Evolutionary conservation across 2,797 vertebrate genomes (phyloP).

Genomic region (Dendrocincla tyrannina): DNA sequence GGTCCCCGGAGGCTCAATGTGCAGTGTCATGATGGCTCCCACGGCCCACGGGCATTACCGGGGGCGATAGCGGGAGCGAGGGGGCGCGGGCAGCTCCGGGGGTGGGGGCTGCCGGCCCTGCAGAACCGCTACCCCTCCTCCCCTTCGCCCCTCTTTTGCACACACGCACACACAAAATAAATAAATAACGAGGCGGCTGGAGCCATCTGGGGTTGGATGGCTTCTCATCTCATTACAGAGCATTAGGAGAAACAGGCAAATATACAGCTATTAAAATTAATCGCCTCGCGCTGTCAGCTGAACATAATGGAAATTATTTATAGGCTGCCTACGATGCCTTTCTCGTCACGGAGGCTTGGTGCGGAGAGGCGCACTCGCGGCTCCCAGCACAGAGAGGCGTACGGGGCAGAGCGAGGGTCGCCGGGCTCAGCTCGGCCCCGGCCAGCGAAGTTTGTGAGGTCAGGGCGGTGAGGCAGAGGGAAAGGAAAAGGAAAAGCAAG

Average conservation of each 20-base stretch:
- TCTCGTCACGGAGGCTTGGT: constrained; percentile 75
- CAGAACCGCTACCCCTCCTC: neutral
- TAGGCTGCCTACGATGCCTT: constrained; percentile 80
- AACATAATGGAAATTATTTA: constrained; percentile 85
- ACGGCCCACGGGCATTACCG: constrained; percentile 29
- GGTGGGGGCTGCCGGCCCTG: neutral
- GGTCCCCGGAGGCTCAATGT: constrained; percentile 6
- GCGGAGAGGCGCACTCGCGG: neutral
- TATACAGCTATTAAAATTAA: constrained; percentile 86
- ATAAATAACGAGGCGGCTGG: constrained; percentile 72
- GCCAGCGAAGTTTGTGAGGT: neutral
- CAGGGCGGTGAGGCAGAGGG: neutral
- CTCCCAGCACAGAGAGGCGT: neutral
- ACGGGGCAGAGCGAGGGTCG: neutral
- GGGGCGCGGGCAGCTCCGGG: neutral
- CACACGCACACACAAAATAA: constrained; percentile 60
- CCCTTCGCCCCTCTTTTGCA: neutral
- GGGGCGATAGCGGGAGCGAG: neutral
- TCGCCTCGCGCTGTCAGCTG: constrained; percentile 83
- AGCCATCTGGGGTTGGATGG: constrained; percentile 74
- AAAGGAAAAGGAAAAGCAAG: neutral
- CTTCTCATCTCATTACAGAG: constrained; percentile 81
- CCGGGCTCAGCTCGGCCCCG: neutral
- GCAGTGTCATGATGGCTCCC: constrained; percentile 64
- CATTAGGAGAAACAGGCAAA: constrained; percentile 83